Base-by-base conservation (phyloP, 2,113 vertebrate species). In the Ascaphus truei region DNA sequence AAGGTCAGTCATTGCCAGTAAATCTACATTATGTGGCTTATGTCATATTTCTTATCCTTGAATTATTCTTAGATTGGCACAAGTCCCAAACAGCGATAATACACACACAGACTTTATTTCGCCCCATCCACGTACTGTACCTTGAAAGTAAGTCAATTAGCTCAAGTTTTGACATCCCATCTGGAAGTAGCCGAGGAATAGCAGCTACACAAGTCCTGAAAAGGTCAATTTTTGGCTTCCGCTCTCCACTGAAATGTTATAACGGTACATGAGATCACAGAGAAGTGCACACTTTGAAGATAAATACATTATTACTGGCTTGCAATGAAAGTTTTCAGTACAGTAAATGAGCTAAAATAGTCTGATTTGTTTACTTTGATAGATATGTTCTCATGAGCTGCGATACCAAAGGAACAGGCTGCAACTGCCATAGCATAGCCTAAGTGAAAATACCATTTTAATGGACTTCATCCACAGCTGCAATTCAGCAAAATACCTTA, bases 191-290 rank as follows among this genome's bases (percentile, higher is more conserved):
- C 7, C 97, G 94, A 71, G 97, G 97, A 79, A 99, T 94, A 68
- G 97, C 95, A 55, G 97, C 97, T 62, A 99, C 96, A 45, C 97
- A 98, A 0, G 97, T 99, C 77, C 96, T 91, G 84, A 99, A 98
- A 48, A 98, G 88, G 76, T 99, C 97, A 0, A 99, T 99, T 87
- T 99, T 99, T 23, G 97, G 97, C 77, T 99, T 99, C 81, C 97
- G 92, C 77, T 99, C 97, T 53, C 97, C 97, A 0, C 97, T 99
- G 78, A 75, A 78, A 84, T 67, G 73, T 69, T 34, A 77, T 80
- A 77, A 2, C 22, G 80, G 45, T 74, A 51, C 62, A 73, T 61
- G 41, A 61, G 16, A 62, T 23, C 59, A 74, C 27, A 34, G 65
- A 7, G 61, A 18, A 75, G 5, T 64, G 12, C 27, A 73, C 67